Percentiles rank a stretch among this genome's conserved stretches.
These are phyloP conservation scores for Dromas ardeola DNA, from an alignment of 2,113 vertebrate genomes.

Conservation along the genomic window DNA sequence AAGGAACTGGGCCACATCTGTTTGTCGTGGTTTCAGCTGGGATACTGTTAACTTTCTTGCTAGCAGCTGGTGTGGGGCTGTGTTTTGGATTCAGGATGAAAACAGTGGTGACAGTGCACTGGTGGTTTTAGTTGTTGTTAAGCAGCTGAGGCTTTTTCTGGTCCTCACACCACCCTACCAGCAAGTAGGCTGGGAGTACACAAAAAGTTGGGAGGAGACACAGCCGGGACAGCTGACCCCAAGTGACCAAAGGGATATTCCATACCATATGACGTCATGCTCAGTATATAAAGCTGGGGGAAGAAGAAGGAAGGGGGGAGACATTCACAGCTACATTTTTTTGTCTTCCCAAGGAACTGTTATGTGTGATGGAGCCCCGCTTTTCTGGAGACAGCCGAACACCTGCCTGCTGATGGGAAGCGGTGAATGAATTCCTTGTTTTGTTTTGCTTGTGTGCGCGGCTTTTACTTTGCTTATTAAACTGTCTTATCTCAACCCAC, in stretches of 20 bases:
- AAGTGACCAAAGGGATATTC: background rate
- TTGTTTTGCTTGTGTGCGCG: background rate
- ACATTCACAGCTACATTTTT: background rate
- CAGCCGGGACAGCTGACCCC: background rate
- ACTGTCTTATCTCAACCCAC: background rate
- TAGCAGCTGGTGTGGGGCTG: background rate
- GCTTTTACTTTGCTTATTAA: background rate
- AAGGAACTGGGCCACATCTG: background rate
- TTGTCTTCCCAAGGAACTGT: background rate
- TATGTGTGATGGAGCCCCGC: background rate
- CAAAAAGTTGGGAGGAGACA: background rate
- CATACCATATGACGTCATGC: background rate
- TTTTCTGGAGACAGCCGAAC: background rate
- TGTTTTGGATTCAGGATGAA: background rate
- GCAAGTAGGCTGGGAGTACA: background rate
- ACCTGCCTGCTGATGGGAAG: background rate
- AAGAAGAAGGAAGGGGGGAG: background rate
- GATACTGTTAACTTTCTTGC: background rate
- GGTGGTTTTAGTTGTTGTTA: background rate
- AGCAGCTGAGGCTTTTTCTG: background rate
- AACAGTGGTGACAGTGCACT: background rate
- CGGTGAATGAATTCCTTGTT: background rate
- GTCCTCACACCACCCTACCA: background rate
- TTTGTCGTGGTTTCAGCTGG: background rate
- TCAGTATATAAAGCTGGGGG: background rate